Conservation (phyloP, 2,113 vertebrate genomes). For the Cettia cetti region DNA sequence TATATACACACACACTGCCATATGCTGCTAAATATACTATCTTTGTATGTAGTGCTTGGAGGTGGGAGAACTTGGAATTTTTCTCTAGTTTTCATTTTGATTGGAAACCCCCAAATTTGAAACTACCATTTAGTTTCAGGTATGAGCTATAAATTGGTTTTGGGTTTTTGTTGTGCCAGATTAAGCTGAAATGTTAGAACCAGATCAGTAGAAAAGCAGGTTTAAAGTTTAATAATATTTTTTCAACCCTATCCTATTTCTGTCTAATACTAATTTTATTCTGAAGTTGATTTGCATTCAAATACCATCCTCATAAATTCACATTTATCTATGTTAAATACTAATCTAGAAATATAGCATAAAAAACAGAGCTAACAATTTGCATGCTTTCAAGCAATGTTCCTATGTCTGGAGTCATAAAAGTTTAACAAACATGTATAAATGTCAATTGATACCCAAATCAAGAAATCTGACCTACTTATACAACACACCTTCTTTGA, state of each 20-base stretch:
- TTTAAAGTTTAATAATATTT: not conserved
- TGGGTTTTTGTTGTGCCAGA: not conserved
- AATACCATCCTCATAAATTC: not conserved
- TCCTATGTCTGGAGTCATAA: not conserved
- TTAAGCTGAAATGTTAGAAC: not conserved
- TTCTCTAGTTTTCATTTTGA: not conserved
- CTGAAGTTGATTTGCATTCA: slow-evolving; percentile 2
- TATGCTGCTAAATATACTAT: not conserved
- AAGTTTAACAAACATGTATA: slow-evolving; percentile 29
- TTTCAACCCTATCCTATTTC: not conserved
- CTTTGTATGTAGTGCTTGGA: not conserved
- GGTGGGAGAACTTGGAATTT: not conserved
- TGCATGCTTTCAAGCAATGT: slow-evolving; percentile 36
- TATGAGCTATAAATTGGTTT: not conserved
- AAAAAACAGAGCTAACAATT: not conserved
- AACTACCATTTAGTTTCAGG: not conserved
- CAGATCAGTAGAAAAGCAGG: not conserved
- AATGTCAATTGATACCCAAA: not conserved
- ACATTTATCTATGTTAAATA: not conserved
- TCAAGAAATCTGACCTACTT: not conserved
- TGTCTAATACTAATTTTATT: not conserved
- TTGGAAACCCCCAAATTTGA: not conserved
- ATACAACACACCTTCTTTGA: not conserved
- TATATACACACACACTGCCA: not conserved
- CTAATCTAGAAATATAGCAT: slow-evolving; percentile 5